Conservation (phyloP, 2,113 vertebrate species). For the Cyrtonyx montezumae region DNA sequence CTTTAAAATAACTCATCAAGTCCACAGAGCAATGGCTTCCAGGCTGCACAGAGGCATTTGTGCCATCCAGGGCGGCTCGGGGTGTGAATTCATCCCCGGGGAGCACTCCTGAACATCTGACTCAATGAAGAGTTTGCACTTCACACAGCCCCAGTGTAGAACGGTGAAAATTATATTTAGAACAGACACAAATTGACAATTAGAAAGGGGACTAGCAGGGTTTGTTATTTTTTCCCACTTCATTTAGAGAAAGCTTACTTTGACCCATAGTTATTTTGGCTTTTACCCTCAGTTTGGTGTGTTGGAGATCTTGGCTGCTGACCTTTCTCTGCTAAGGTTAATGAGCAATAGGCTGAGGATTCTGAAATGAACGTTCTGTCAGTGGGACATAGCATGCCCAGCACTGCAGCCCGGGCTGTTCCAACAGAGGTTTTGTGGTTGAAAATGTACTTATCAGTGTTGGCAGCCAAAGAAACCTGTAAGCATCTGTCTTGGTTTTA, state of each 20-base stretch:
- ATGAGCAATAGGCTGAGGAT: neutral
- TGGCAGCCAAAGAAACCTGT: neutral
- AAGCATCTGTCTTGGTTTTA: neutral
- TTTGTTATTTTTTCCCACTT: neutral
- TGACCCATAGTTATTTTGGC: neutral
- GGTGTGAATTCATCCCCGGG: constrained; percentile 49
- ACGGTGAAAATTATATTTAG: neutral
- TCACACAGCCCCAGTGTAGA: constrained; percentile 16
- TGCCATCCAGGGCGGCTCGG: neutral
- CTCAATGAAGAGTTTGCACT: neutral
- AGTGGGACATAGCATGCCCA: too few relatives aligned
- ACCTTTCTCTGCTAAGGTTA: neutral
- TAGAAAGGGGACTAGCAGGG: neutral
- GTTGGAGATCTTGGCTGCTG: neutral
- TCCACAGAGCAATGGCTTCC: neutral
- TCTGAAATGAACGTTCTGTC: neutral
- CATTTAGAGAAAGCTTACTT: neutral
- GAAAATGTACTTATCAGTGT: neutral
- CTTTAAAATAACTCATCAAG: neutral
- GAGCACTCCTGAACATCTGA: constrained; percentile 30
- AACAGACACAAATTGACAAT: neutral
- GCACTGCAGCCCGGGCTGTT: neutral
- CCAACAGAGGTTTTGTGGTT: neutral
- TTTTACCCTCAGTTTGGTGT: neutral
- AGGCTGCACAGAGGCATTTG: neutral